Evolutionary conservation across 2,113 vertebrate species (phyloP).

Genomic region (Coptodon rendalli): DNA sequence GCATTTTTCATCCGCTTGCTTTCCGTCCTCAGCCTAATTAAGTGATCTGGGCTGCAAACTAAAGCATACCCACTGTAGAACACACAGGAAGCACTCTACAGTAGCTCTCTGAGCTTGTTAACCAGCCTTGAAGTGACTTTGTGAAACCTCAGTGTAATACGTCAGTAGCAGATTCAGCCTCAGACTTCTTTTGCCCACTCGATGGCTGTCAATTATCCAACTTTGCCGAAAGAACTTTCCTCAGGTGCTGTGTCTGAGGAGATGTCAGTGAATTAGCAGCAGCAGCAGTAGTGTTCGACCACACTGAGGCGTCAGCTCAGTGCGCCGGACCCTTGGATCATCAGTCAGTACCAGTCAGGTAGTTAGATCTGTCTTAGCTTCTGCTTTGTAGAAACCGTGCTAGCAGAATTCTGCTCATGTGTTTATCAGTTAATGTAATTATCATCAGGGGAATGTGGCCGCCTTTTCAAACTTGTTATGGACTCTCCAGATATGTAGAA

Average conservation of each 20-base stretch:
- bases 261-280: neutral
- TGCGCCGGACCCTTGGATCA: neutral
- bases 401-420: neutral
- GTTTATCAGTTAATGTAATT: neutral
- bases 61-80: neutral
- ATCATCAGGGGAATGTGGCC: neutral
- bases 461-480: neutral
- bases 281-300: neutral
- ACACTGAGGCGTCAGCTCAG: neutral
- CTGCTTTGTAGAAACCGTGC: neutral
- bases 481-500: neutral
- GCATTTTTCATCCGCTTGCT: constrained; percentile 1
- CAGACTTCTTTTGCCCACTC: neutral
- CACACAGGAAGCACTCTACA: neutral
- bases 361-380: neutral
- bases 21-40: neutral
- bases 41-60: neutral
- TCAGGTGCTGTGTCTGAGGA: neutral
- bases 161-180: neutral
- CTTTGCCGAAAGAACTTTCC: neutral
- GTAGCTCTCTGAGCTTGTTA: neutral
- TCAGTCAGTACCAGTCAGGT: neutral
- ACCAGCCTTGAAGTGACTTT: neutral
- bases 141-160: neutral
- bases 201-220: neutral